phyloP scores from a whole-genome alignment of 2,113 vertebrate genomes.

The Aegithalos caudatus region DNA sequence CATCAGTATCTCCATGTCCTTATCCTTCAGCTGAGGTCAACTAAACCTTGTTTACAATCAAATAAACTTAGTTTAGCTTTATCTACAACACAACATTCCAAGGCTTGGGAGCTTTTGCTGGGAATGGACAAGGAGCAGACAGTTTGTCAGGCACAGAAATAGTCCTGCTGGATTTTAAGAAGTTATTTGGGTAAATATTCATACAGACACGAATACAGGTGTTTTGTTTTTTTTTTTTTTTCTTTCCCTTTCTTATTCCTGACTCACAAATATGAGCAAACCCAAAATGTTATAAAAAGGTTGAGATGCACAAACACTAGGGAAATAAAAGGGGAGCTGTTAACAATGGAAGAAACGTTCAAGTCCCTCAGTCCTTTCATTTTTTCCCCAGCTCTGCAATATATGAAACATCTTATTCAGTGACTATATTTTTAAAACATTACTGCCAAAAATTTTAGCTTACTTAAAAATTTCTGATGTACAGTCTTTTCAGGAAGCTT shows the following conservation, averaged over 20 bases:
- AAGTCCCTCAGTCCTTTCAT: not conserved
- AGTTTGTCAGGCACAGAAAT: not conserved
- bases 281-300: not conserved
- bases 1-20: not conserved
- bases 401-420: not conserved
- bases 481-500: not conserved
- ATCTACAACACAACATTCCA: not conserved
- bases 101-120: not conserved
- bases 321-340: not conserved
- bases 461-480: not conserved
- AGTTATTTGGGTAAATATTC: not conserved
- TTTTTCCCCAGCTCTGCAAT: not conserved
- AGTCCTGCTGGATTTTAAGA: not conserved
- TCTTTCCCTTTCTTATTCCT: not conserved
- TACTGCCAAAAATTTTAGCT: not conserved
- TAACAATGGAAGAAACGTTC: not conserved
- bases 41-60: not conserved
- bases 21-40: not conserved
- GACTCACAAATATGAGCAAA: not conserved
- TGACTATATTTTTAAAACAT: not conserved
- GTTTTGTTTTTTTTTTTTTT: not conserved
- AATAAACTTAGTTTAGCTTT: not conserved
- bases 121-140: not conserved
- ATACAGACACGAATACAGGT: fast-evolving
- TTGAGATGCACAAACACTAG: not conserved